Percentiles rank a stretch among this genome's conserved stretches.
These are phyloP conservation scores for Drosophila ezoana DNA, from an alignment of 2,888 invertebrate species.

Conservation along the genomic window DNA sequence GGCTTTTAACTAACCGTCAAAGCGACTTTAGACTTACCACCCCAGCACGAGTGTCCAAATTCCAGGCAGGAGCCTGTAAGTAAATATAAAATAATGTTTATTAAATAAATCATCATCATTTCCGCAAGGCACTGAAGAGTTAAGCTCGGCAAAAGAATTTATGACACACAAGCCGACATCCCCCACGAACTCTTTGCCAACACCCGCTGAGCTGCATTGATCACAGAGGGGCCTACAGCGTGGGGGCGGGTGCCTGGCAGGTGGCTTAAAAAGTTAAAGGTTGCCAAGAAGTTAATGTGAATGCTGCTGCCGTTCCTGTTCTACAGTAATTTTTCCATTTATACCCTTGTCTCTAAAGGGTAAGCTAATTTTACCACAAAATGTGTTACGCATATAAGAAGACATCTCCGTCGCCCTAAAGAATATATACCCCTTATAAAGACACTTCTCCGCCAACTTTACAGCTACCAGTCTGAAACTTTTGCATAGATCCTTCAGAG, in stretches of 20 bases:
- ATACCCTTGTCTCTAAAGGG: too few relatives aligned
- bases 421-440: too few relatives aligned
- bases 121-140: slow-evolving; percentile 23
- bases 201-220: slow-evolving; percentile 20
- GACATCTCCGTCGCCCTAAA: too few relatives aligned
- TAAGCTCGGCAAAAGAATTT: slow-evolving; percentile 49
- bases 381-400: too few relatives aligned
- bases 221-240: slow-evolving; percentile 1
- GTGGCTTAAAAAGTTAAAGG: slow-evolving; percentile 43
- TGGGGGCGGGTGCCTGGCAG: slow-evolving; percentile 10
- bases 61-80: slow-evolving; percentile 82
- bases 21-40: slow-evolving; percentile 74
- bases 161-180: slow-evolving; percentile 4
- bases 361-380: too few relatives aligned
- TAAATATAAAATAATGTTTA: slow-evolving; percentile 36
- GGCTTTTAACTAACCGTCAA: not conserved
- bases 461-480: too few relatives aligned
- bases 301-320: slow-evolving; percentile 11
- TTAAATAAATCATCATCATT: slow-evolving; percentile 62
- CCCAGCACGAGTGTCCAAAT: slow-evolving; percentile 84
- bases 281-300: slow-evolving; percentile 7
- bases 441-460: too few relatives aligned
- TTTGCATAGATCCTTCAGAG: too few relatives aligned
- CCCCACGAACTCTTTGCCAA: slow-evolving; percentile 5
- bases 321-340: not conserved